Conservation (phyloP, 2,888 invertebrate genomes). For the Syrista parreyssii region DNA sequence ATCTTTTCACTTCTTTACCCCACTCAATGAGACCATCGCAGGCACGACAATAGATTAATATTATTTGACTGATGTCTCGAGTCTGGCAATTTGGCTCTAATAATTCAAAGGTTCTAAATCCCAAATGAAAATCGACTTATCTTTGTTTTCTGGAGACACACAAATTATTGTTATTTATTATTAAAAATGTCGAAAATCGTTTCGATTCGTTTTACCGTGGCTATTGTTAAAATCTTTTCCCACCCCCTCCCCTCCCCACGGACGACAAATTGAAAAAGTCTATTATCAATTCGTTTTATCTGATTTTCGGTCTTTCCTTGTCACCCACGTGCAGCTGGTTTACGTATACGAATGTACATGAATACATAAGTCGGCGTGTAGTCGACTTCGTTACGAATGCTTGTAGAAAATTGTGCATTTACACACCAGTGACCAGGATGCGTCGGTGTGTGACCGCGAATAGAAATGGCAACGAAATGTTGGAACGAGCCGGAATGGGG, state of each 20-base stretch:
- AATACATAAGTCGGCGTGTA: constrained; percentile 32
- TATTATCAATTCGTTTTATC: constrained; percentile 8
- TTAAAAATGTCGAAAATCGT: neutral
- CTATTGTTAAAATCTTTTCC: neutral
- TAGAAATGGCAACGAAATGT: constrained; percentile 41
- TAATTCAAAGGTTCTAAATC: neutral
- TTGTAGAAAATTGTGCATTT: neutral
- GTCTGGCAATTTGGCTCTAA: neutral
- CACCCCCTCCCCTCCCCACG: constrained; percentile 26
- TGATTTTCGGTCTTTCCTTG: neutral
- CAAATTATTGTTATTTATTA: neutral
- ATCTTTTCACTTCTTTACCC: neutral
- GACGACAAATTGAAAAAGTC: constrained; percentile 50
- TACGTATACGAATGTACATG: constrained; percentile 21
- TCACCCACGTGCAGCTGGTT: neutral
- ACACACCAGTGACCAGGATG: neutral
- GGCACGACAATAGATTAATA: neutral
- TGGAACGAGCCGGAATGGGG: constrained; percentile 26
- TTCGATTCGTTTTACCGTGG: neutral
- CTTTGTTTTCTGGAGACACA: neutral
- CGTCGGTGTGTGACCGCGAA: neutral
- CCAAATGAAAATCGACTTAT: neutral
- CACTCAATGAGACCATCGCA: neutral
- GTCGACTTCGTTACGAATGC: neutral
- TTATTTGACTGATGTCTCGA: neutral